Evolutionary conservation across 2,888 invertebrate species (phyloP).

Genomic region (Panopea generosa): DNA sequence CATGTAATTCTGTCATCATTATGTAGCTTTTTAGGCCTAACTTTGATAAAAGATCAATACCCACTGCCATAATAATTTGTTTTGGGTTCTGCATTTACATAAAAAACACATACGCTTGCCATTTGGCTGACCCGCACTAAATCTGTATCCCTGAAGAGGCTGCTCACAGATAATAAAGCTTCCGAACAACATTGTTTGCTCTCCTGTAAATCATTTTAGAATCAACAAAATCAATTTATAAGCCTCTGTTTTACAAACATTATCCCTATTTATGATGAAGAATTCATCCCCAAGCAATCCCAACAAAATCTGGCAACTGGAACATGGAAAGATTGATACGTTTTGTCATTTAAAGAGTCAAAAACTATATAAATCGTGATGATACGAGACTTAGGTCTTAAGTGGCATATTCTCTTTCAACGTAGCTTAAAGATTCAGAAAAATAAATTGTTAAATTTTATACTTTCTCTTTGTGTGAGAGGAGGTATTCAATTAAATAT

Average conservation of each 20-base stretch:
- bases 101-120: conserved; percentile 63
- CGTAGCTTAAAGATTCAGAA: too few relatives aligned
- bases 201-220: not conserved
- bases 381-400: too few relatives aligned
- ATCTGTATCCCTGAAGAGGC: conserved; percentile 47
- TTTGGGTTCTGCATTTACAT: conserved; percentile 55
- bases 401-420: too few relatives aligned
- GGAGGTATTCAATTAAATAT: too few relatives aligned
- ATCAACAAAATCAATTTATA: conserved; percentile 1
- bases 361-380: too few relatives aligned
- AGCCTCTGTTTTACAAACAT: not conserved
- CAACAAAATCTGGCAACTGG: too few relatives aligned
- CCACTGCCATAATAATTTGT: conserved; percentile 19
- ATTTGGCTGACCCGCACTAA: conserved; percentile 52
- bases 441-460: too few relatives aligned
- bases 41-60: conserved; percentile 38
- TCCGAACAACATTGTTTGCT: conserved; percentile 35
- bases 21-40: conserved; percentile 15
- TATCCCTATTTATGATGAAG: not conserved
- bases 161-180: conserved; percentile 49
- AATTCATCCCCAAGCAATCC: not conserved
- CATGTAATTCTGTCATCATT: conserved; percentile 35
- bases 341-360: too few relatives aligned
- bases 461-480: too few relatives aligned
- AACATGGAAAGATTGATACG: too few relatives aligned